Conservation (phyloP, 1,140 invertebrate genomes). For the Globodera ellingtonae region DNA sequence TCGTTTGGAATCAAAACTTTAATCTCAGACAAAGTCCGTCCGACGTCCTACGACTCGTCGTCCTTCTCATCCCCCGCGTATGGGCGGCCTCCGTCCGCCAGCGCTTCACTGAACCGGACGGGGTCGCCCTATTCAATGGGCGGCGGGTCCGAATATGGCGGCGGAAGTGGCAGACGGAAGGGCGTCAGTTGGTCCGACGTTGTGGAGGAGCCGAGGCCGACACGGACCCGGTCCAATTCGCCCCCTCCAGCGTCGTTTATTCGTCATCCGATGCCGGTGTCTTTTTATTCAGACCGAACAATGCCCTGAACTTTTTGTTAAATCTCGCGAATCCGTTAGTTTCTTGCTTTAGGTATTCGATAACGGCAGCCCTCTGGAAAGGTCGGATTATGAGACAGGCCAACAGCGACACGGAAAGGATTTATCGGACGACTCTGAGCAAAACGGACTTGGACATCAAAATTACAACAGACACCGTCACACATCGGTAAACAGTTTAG, state of each 20-base stretch:
- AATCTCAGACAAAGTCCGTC: conserved; percentile 8
- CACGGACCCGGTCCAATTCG: conserved; percentile 52
- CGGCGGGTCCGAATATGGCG: conserved; percentile 14
- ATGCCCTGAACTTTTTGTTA: too few species aligned
- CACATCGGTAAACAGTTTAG: background rate
- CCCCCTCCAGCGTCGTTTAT: conserved; percentile 28
- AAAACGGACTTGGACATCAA: background rate
- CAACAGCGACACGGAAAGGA: background rate
- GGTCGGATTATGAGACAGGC: background rate
- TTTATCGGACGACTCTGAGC: background rate
- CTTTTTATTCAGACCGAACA: too few species aligned
- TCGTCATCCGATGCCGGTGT: background rate
- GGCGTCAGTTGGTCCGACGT: conserved; percentile 53
- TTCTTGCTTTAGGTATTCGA: background rate
- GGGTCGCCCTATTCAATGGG: conserved; percentile 5
- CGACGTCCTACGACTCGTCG: background rate
- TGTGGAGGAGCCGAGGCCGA: conserved; percentile 34
- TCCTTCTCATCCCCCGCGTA: background rate
- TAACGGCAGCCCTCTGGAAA: background rate
- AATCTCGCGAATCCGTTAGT: background rate
- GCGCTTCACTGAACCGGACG: background rate
- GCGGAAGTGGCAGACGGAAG: conserved; percentile 31
- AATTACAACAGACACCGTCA: background rate
- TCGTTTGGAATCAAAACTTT: conserved; percentile 2
- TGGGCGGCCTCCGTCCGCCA: conserved; percentile 6